Base-by-base conservation (phyloP, 2,797 vertebrate species). In the Acipenser transmontanus region DNA sequence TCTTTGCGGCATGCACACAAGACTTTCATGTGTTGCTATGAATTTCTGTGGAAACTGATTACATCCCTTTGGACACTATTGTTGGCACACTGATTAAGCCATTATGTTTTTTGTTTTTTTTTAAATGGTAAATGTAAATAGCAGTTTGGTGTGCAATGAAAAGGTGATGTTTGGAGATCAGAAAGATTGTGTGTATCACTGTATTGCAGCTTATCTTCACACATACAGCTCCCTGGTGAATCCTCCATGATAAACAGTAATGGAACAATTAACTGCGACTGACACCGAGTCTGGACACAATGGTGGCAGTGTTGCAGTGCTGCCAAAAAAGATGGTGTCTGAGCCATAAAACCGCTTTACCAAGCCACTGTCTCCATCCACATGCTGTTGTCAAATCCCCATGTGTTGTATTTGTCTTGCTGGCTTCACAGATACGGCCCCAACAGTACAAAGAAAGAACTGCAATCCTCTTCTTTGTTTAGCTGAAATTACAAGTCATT, bases 141-240 rank as follows among this genome's bases (percentile, higher is more conserved):
- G 34, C 34, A 34, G 34, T 34, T 3, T 34, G 34, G 84, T 81
- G 80, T 73, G 74, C 85, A 76, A 79, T 73, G 83, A 86, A 87
- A 82, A 75, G 75, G 77, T 75, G 84, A 79, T 84, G 84, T 86
- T 73, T 81, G 88, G 84, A 88, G 88, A 91, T 91, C 82, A 85
- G 81, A 69, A 69, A 88, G 88, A 91, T 90, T 88, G 83, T 71
- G 78, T 77, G 80, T 90, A 88, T 88, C 87, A 82, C 84, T 84
- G 83, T 86, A 84, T 80, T 81, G 85, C 84, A 34, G 88, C 88
- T 91, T 91, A 91, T 91, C 90, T 89, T 77, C 83, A 86, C 87
- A 84, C 84, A 89, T 89, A 89, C 90, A 91, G 89, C 86, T 91
- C 90, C 89, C 88, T 86, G 76, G 87, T 91, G 90, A 84, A 88